phyloP scores from a whole-genome alignment of 2,797 vertebrate species.

The Tarsius wallacei region DNA sequence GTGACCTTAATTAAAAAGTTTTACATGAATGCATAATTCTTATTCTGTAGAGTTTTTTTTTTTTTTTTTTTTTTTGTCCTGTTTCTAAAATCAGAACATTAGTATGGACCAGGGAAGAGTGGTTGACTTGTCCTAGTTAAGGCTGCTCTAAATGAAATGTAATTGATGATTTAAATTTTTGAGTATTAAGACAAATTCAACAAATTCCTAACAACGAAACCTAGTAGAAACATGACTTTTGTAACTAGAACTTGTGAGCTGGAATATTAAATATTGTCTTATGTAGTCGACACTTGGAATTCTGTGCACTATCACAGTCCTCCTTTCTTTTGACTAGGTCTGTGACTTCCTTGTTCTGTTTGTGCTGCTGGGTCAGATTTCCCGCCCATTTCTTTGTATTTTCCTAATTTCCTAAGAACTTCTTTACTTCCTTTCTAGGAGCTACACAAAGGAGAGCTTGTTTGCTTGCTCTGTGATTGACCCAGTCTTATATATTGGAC shows the following conservation, averaged over 20 bases:
- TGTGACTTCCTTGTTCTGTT: constrained; percentile 20
- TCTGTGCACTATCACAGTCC: not conserved
- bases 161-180: constrained; percentile 46
- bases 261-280: not conserved
- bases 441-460: constrained; percentile 36
- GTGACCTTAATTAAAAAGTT: constrained; percentile 40
- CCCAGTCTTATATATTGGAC: not conserved
- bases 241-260: not conserved
- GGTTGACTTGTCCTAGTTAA: not conserved
- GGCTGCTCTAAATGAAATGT: not conserved
- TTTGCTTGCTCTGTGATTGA: not conserved
- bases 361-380: not conserved
- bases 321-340: not conserved
- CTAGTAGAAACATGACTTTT: not conserved
- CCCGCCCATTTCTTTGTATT: not conserved
- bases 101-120: not conserved
- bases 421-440: constrained; percentile 14
- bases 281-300: not conserved
- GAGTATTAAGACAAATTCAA: constrained; percentile 28
- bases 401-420: constrained; percentile 33
- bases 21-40: not conserved
- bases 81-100: constrained; percentile 52
- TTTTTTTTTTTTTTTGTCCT: not conserved
- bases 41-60: not conserved
- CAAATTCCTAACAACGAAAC: not conserved